Conservation (phyloP, 2,888 invertebrate species). For the Pollenia amentaria region DNA sequence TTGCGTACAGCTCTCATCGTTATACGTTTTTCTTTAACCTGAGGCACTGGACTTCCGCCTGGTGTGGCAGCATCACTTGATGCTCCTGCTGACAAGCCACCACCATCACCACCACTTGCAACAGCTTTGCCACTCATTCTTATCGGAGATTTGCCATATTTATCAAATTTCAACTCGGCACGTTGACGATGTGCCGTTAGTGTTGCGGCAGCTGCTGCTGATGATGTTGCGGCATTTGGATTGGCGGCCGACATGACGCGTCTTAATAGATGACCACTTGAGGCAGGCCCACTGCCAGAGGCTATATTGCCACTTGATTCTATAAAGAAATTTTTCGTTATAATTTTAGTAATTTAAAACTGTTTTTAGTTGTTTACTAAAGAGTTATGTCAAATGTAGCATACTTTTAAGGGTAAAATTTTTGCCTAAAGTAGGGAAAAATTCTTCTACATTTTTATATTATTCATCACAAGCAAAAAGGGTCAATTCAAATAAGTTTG, state of each 20-base stretch:
- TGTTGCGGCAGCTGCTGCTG: conserved; percentile 37
- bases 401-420: neutral
- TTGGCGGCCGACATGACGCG: conserved; percentile 78
- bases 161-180: conserved; percentile 79
- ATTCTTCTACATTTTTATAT: no score
- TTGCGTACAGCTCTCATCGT: conserved; percentile 80
- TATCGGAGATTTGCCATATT: conserved; percentile 78
- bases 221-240: conserved; percentile 53
- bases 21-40: conserved; percentile 79
- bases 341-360: neutral
- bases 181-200: conserved; percentile 70
- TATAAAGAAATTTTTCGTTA: conserved; percentile 31
- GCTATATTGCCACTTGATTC: conserved; percentile 73
- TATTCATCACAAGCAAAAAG: no score
- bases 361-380: neutral
- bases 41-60: conserved; percentile 72
- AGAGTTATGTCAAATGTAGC: neutral
- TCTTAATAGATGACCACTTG: conserved; percentile 76
- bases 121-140: conserved; percentile 12
- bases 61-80: conserved; percentile 66
- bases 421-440: no score
- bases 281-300: conserved; percentile 69
- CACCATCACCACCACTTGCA: conserved; percentile 58
- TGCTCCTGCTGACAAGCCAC: conserved; percentile 43
- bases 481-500: no score